Percentiles rank a stretch among this genome's conserved stretches.
These are phyloP conservation scores for Fragum whitleyi DNA, from an alignment of 2,888 invertebrate species.

Conservation along the genomic window DNA sequence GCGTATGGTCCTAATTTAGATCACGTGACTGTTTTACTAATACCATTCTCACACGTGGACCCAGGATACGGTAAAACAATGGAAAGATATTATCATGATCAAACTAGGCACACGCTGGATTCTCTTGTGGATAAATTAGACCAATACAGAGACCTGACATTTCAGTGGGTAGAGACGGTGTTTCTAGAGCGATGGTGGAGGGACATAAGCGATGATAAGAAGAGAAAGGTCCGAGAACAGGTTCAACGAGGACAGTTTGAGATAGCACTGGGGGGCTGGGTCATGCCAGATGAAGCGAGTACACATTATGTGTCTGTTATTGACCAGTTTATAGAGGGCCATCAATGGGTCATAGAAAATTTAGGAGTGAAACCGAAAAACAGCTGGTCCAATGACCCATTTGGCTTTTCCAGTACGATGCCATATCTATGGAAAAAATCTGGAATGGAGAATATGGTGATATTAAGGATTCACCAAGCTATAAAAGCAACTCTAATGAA, in stretches of 20 bases:
- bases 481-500: slow-evolving; percentile 94
- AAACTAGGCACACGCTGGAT: slow-evolving; percentile 90
- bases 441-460: slow-evolving; percentile 83
- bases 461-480: slow-evolving; percentile 87
- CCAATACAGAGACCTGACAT: slow-evolving; percentile 90
- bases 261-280: slow-evolving; percentile 84
- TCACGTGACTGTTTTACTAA: slow-evolving; percentile 87
- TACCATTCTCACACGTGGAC: slow-evolving; percentile 98
- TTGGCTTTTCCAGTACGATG: slow-evolving; percentile 84
- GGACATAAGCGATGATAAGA: slow-evolving; percentile 76
- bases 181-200: slow-evolving; percentile 84
- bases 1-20: slow-evolving; percentile 62
- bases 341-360: slow-evolving; percentile 83
- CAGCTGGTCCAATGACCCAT: slow-evolving; percentile 85
- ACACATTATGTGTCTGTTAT: slow-evolving; percentile 82
- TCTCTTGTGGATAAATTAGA: slow-evolving; percentile 94
- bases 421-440: slow-evolving; percentile 83
- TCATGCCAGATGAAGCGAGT: slow-evolving; percentile 84
- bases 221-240: slow-evolving; percentile 70
- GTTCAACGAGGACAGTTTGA: slow-evolving; percentile 82
- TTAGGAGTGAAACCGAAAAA: slow-evolving; percentile 86
- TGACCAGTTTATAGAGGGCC: slow-evolving; percentile 84
- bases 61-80: slow-evolving; percentile 99
- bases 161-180: slow-evolving; percentile 84
- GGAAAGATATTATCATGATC: slow-evolving; percentile 94